These are phyloP conservation scores for Homalodisca vitripennis DNA, from an alignment of 1,140 invertebrate species.

Conservation along the genomic window DNA sequence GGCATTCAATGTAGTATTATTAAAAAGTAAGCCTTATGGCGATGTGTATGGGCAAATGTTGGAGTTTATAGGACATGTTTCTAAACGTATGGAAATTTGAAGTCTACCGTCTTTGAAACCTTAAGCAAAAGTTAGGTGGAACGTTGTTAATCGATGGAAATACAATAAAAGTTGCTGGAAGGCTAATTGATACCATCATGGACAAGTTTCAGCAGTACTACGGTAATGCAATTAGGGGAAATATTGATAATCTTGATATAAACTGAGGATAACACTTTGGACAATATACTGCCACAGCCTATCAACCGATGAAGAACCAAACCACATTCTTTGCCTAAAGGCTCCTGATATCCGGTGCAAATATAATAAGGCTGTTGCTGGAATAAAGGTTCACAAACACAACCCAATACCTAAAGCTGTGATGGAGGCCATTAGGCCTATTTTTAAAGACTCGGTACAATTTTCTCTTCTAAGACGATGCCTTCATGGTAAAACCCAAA, in stretches of 20 bases:
- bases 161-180: slow-evolving; percentile 4
- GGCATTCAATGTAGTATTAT: slow-evolving; percentile 11
- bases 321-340: slow-evolving; percentile 39
- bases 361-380: slow-evolving; percentile 40
- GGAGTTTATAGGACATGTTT: slow-evolving; percentile 34
- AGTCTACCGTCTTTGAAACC: background rate
- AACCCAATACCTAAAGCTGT: background rate
- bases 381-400: slow-evolving; percentile 25
- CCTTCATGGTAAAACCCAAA: background rate
- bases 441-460: slow-evolving; percentile 32
- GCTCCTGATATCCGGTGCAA: slow-evolving; percentile 43
- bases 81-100: slow-evolving; percentile 23
- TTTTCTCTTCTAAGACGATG: slow-evolving; percentile 21
- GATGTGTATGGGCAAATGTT: slow-evolving; percentile 27
- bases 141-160: background rate
- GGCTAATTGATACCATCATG: slow-evolving; percentile 11
- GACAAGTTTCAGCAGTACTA: too few relatives aligned
- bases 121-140: too few relatives aligned
- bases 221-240: slow-evolving; percentile 22
- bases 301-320: slow-evolving; percentile 27
- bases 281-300: slow-evolving; percentile 23
- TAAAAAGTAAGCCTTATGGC: slow-evolving; percentile 28
- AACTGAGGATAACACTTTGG: slow-evolving; percentile 32
- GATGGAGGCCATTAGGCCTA: too few relatives aligned
- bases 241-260: slow-evolving; percentile 9